Conservation (phyloP, 2,797 vertebrate genomes). For the Channallabes apus region DNA sequence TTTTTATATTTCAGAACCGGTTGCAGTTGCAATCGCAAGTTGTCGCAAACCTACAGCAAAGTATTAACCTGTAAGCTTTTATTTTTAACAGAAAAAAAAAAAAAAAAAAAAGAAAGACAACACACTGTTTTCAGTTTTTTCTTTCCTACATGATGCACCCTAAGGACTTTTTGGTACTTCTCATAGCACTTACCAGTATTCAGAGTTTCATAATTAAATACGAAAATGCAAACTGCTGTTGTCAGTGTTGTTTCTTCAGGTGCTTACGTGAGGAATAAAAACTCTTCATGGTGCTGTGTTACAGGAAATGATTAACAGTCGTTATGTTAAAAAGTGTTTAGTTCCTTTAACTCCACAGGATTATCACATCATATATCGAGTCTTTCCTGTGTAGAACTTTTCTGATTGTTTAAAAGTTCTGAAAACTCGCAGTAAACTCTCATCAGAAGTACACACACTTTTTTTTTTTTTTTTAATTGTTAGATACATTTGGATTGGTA, state of each 20-base stretch:
- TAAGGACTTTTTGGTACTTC: conserved; percentile 37
- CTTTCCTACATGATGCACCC: conserved; percentile 19
- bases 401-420: neutral
- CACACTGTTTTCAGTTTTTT: neutral
- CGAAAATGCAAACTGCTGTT: conserved; percentile 20
- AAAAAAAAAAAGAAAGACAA: neutral
- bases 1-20: conserved; percentile 8
- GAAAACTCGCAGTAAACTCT: neutral
- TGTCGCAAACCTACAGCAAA: neutral
- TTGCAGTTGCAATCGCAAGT: neutral
- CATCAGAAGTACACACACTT: neutral
- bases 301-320: neutral
- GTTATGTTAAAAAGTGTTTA: neutral
- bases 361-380: too few species aligned
- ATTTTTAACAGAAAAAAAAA: conserved; percentile 2
- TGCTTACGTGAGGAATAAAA: neutral
- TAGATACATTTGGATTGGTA: neutral
- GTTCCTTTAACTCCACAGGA: neutral
- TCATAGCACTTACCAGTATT: conserved; percentile 28
- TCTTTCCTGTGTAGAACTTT: neutral
- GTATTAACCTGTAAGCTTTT: neutral
- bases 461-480: neutral
- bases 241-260: neutral
- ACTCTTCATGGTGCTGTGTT: neutral
- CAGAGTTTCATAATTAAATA: conserved; percentile 42